Evolutionary conservation across 2,113 vertebrate genomes (phyloP), one percentile per base, ranked within the genome.

Genomic region (Oophaga pumilio): DNA sequence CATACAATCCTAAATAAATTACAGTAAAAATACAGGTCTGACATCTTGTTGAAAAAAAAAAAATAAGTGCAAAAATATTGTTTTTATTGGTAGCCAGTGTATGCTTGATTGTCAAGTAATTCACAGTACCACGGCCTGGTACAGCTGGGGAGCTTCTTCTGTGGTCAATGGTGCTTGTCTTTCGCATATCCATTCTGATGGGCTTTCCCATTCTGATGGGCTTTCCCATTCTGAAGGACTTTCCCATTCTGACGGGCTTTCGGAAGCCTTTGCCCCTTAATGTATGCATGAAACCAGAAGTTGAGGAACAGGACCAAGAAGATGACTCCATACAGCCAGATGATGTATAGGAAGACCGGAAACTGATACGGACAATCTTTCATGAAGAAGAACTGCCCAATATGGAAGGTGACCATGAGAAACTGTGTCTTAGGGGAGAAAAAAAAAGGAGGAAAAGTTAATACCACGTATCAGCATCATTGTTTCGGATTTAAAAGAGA

Each of bases 221-320:
- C 74, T 24, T 53, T 53, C 89, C 83, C 83, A 18, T 81, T 85
- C 50, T 60, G 68, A 22, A 49, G 50, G 1, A 18, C 81, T 53
- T 69, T 69, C 89, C 95, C 95, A 17, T 94, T 95, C 94, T 93
- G 95, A 88, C 95, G 68, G 73, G 90, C 91, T 92, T 97, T 99
- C 4, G 98, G 97, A 57, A 96, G 94, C 90, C 98, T 93, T 91
- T 98, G 95, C 88, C 98, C 98, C 90, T 97, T 97, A 1, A 95
- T 99, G 91, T 99, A 99, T 89, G 98, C 98, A 0, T 97, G 94
- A 93, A 99, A 98, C 97, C 97, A 99, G 94, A 99, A 99, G 92
- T 99, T 96, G 74, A 99, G 94, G 91, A 99, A 99, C 84, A 99
- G 95, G 71, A 98, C 89, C 91, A 99, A 92, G 93, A 99, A 99